phyloP scores from a whole-genome alignment of 2,113 vertebrate genomes.

The Carassius carassius region DNA sequence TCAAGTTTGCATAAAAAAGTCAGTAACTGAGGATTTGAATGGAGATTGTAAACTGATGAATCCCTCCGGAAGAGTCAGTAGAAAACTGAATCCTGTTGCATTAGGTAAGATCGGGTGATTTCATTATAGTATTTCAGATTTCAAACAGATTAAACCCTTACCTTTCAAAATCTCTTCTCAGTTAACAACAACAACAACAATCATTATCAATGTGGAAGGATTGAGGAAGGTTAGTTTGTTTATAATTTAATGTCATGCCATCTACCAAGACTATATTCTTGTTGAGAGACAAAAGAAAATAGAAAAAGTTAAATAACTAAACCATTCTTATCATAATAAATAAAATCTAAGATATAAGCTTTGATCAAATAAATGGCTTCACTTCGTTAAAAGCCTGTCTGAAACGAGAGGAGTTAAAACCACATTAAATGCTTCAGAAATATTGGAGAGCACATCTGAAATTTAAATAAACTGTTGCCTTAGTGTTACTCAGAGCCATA shows the following conservation, averaged over 20 bases:
- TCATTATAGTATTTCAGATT: constrained; percentile 2
- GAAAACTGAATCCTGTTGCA: constrained; percentile 25
- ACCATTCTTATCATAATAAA: too few relatives aligned
- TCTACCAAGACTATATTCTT: neutral
- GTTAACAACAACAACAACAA: constrained; percentile 24
- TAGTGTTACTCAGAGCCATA: neutral
- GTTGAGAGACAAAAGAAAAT: neutral
- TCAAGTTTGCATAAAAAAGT: constrained; percentile 39
- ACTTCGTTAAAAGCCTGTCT: too few relatives aligned
- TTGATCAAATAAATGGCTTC: too few relatives aligned
- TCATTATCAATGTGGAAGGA: constrained; percentile 14
- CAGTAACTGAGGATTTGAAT: constrained; percentile 51
- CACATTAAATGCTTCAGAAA: neutral
- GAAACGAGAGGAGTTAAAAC: too few relatives aligned
- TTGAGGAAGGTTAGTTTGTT: neutral
- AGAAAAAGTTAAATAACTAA: neutral
- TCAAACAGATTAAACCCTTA: neutral
- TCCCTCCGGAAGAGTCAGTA: neutral
- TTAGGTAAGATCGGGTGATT: constrained; percentile 43
- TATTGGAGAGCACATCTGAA: neutral
- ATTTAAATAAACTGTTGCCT: neutral
- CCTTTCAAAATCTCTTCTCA: neutral
- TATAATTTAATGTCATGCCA: neutral
- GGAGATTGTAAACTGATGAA: constrained; percentile 45
- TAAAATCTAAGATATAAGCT: too few relatives aligned